phyloP scores from a whole-genome alignment of 1,140 invertebrate species.

The Pogonus chalceus region DNA sequence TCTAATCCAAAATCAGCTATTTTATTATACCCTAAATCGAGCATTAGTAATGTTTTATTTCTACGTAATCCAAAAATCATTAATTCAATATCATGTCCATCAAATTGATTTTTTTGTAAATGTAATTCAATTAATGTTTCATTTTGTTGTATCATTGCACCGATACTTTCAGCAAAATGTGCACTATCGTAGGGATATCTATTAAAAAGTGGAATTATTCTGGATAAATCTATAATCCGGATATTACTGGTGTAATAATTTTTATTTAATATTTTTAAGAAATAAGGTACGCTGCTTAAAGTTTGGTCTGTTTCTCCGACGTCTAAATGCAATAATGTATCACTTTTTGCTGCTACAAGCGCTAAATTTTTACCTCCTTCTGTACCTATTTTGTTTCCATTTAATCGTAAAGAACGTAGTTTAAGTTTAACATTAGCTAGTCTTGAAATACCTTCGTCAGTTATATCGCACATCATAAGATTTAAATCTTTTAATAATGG shows the following conservation, averaged over 20 bases:
- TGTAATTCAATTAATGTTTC: slow-evolving; percentile 40
- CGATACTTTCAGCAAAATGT: slow-evolving; percentile 28
- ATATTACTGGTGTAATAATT: slow-evolving; percentile 28
- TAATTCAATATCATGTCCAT: slow-evolving; percentile 44
- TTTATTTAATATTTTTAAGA: slow-evolving; percentile 32
- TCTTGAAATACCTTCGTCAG: slow-evolving; percentile 34
- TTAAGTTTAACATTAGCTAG: slow-evolving; percentile 46
- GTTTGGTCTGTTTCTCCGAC: slow-evolving; percentile 44
- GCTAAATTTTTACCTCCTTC: slow-evolving; percentile 37
- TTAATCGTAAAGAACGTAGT: slow-evolving; percentile 27
- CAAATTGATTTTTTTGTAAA: slow-evolving; percentile 46
- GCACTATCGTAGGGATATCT: slow-evolving; percentile 26
- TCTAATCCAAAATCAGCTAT: slow-evolving; percentile 44
- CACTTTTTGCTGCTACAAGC: slow-evolving; percentile 36
- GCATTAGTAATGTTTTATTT: slow-evolving; percentile 39
- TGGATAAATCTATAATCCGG: slow-evolving; percentile 44
- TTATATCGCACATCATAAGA: slow-evolving; percentile 43
- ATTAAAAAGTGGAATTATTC: slow-evolving; percentile 36
- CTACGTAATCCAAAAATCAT: slow-evolving; percentile 37
- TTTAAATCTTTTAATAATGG: slow-evolving; percentile 41
- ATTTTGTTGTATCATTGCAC: slow-evolving; percentile 36
- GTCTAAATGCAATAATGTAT: slow-evolving; percentile 38
- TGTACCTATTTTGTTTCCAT: slow-evolving; percentile 19
- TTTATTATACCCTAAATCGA: slow-evolving; percentile 46
- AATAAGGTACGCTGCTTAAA: slow-evolving; percentile 38